A percentile compares a stretch with the other conserved stretches of the same genome.
phyloP scores from a whole-genome alignment of 2,113 vertebrate species.

The Porphyrio hochstetteri region DNA sequence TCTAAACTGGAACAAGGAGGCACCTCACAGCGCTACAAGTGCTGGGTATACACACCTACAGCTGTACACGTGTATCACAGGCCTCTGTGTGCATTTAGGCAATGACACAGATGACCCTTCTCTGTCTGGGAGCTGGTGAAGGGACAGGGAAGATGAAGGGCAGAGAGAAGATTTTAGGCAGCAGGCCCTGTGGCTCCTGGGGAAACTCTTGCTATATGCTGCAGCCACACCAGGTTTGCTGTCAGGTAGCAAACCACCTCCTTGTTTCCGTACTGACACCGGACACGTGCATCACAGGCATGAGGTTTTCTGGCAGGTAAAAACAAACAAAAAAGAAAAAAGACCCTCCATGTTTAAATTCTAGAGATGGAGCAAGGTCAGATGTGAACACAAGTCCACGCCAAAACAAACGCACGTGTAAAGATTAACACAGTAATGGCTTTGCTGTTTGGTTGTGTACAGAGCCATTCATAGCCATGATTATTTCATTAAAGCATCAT shows the following conservation, averaged over 20 bases:
- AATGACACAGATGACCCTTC: fast-evolving
- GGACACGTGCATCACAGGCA: fast-evolving
- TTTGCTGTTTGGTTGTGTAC: not conserved
- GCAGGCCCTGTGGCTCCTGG: not conserved
- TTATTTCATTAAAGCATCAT: slow-evolving; percentile 1
- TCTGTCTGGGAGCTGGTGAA: not conserved
- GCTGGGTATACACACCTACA: too few relatives aligned
- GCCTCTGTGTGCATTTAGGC: not conserved
- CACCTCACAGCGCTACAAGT: fast-evolving
- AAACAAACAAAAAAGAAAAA: not conserved
- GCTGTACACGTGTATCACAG: not conserved
- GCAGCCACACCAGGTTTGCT: not conserved
- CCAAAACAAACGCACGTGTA: not conserved
- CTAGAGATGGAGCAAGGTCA: not conserved
- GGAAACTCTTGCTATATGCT: not conserved
- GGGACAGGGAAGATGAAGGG: not conserved
- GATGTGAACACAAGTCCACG: not conserved
- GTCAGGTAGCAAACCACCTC: not conserved
- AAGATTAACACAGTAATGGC: not conserved
- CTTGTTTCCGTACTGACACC: not conserved
- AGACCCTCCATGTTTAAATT: not conserved
- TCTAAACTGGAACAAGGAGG: not conserved
- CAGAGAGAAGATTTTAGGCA: not conserved
- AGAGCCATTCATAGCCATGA: not conserved
- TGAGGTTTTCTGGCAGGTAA: not conserved